Evolutionary conservation across 2,888 invertebrate genomes (phyloP), one percentile per base, ranked within the genome.

Genomic region (Colletes collaris): DNA sequence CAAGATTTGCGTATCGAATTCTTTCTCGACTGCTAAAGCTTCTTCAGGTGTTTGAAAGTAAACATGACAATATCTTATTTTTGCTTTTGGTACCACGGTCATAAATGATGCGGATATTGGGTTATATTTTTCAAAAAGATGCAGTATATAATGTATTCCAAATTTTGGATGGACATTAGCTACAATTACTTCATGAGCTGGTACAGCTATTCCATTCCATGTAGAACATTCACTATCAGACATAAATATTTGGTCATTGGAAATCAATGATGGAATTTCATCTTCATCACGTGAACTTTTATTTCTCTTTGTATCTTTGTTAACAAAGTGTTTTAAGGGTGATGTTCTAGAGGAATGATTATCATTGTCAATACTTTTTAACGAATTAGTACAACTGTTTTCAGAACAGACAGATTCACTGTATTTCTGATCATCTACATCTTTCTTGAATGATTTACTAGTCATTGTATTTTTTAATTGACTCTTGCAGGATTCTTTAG

Each of bases 31-130:
- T 4, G 77, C 77, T 6, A 64, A 3, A 0, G 90, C 89, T 19
- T 89, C 87, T 13, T 80, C 56, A 1, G 4, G 0, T 0, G 85
- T 81, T 56, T 83, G 82, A 27, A 91, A 90, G 60, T 89, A 92
- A 44, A 92, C 88, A 13, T 87, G 82, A 62, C 92, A 92, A 68
- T 89, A 92, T 56, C 89, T 86, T 35, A 90, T 55, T 4, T 52
- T 70, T 13, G 53, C 56, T 4, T 70, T 4, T 2, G 79, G 53
- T 1, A 82, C 53, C 0, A 50, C 58, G 50, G 83, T 85, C 13
- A 91, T 87, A 1, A 76, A 4, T 0, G 88, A 87, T 2, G 87
- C 81, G 2, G 87, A 78, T 60, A 92, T 83, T 0, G 92, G 91
- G 8, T 89, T 71, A 70, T 85, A 86, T 13, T 87, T 84, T 27